A percentile compares a stretch with the other conserved stretches of the same genome.
phyloP scores from a whole-genome alignment of 2,797 vertebrate species.

The Epinephelus coioides region DNA sequence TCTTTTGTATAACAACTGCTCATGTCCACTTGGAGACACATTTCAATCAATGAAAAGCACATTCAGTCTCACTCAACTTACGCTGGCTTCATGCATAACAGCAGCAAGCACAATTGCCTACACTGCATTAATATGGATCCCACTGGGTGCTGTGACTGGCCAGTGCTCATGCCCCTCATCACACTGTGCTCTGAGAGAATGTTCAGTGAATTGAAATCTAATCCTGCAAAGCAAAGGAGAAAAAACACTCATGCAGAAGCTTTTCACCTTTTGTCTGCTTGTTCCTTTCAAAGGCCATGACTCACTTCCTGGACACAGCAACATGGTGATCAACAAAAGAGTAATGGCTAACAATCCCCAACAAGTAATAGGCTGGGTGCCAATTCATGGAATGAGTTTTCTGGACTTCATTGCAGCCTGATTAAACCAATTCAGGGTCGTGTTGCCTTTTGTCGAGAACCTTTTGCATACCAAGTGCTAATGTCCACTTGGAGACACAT shows the following conservation, averaged over 20 bases:
- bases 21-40: no score
- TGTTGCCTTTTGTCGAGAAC: not conserved
- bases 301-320: not conserved
- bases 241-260: not conserved
- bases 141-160: no score
- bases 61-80: not conserved
- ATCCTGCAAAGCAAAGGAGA: not conserved
- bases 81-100: not conserved
- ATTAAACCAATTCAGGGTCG: not conserved
- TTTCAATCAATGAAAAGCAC: not conserved
- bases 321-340: not conserved
- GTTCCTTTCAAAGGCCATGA: not conserved
- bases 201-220: not conserved
- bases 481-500: no score
- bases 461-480: not conserved
- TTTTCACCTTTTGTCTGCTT: not conserved
- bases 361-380: not conserved
- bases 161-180: no score
- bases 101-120: not conserved
- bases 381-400: not conserved
- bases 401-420: not conserved
- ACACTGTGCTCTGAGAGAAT: not conserved
- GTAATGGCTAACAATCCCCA: not conserved
- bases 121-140: no score
- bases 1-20: not conserved